phyloP scores from a whole-genome alignment of 2,888 invertebrate genomes.

The Keiferia lycopersicella region DNA sequence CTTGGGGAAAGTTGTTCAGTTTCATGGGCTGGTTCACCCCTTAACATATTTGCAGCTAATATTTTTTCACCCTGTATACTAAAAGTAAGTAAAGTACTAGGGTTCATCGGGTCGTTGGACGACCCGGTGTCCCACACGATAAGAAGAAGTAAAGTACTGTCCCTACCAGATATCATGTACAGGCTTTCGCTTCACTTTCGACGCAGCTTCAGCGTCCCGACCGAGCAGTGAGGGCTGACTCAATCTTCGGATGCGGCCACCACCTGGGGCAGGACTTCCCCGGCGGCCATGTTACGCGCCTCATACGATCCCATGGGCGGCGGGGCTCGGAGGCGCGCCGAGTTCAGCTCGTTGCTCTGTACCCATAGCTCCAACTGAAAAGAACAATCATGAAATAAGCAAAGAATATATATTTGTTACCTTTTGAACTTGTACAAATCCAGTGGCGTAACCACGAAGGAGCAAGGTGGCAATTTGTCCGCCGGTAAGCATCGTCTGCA shows the following conservation, averaged over 20 bases:
- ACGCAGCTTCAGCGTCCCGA: constrained; percentile 44
- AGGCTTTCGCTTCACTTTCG: not conserved
- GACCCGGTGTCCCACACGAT: too few relatives aligned
- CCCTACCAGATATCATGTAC: not conserved
- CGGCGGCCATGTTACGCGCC: constrained; percentile 52
- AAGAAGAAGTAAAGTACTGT: constrained; percentile 3
- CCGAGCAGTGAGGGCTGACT: constrained; percentile 56
- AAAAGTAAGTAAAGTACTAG: too few relatives aligned
- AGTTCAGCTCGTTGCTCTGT: constrained; percentile 75
- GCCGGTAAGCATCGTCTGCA: too few relatives aligned
- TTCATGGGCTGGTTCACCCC: too few relatives aligned
- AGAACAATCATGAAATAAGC: not conserved
- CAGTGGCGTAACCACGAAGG: too few relatives aligned
- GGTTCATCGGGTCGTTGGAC: too few relatives aligned
- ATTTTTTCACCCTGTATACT: too few relatives aligned
- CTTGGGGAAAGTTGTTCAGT: too few relatives aligned
- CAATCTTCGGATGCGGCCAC: constrained; percentile 52
- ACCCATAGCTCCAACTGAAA: constrained; percentile 77
- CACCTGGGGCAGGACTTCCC: constrained; percentile 61
- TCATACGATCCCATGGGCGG: constrained; percentile 46
- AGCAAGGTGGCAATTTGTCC: too few relatives aligned
- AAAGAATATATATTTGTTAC: too few relatives aligned
- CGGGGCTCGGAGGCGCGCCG: constrained; percentile 65
- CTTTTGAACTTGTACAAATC: too few relatives aligned
- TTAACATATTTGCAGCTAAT: too few relatives aligned